phyloP scores from a whole-genome alignment of 2,888 invertebrate genomes.

The Lasioglossum zephyrum region DNA sequence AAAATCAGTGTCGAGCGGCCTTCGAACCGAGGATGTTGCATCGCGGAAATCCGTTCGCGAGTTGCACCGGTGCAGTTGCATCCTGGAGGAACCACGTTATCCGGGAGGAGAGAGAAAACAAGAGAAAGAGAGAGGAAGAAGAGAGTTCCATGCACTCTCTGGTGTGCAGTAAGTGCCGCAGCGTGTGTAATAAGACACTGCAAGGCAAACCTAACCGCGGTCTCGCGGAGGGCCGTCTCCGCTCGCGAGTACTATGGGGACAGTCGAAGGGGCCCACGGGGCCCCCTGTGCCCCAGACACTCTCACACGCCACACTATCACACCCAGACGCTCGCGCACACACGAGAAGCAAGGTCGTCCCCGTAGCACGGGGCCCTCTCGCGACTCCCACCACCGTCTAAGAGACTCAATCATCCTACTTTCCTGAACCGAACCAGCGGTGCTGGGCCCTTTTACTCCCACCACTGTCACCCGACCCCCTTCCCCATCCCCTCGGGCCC shows the following conservation, averaged over 20 bases:
- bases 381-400: constrained; percentile 54
- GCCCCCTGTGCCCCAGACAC: constrained; percentile 39
- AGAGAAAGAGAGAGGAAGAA: neutral
- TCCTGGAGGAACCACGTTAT: constrained; percentile 28
- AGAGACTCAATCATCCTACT: constrained; percentile 61
- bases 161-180: constrained; percentile 68
- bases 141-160: constrained; percentile 34
- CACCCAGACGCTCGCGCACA: constrained; percentile 20
- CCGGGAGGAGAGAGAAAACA: neutral
- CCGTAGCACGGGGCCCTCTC: constrained; percentile 55
- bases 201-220: constrained; percentile 57
- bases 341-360: constrained; percentile 66
- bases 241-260: constrained; percentile 61
- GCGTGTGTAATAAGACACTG: constrained; percentile 76
- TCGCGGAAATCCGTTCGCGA: constrained; percentile 24
- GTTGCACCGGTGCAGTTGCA: constrained; percentile 24
- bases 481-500: neutral
- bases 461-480: constrained; percentile 10
- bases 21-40: constrained; percentile 26
- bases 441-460: constrained; percentile 40
- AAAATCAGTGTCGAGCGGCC: constrained; percentile 3
- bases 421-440: constrained; percentile 47
- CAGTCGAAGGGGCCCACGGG: constrained; percentile 60
- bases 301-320: constrained; percentile 25
- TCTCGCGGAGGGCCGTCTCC: constrained; percentile 55